phyloP scores from a whole-genome alignment of 2,888 invertebrate species.

The Standfussiana lucernea region DNA sequence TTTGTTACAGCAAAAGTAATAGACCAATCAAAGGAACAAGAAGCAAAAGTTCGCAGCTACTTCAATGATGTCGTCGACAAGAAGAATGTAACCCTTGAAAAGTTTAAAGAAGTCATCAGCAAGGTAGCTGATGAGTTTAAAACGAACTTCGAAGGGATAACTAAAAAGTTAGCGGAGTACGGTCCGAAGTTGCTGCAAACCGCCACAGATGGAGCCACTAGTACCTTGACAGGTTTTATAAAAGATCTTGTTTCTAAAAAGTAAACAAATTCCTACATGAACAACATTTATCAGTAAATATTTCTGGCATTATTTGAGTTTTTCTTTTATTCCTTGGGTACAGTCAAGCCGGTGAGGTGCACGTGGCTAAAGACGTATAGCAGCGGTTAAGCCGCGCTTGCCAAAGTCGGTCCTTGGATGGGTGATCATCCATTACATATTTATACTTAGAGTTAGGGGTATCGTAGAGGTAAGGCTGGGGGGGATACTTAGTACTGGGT shows the following conservation, averaged over 20 bases:
- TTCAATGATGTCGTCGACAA: conserved; percentile 54
- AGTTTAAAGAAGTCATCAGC: conserved; percentile 73
- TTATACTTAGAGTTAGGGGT: no score
- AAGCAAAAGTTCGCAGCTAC: conserved; percentile 35
- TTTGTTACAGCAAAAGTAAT: conserved; percentile 57
- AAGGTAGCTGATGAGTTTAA: conserved; percentile 73
- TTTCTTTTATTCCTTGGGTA: neutral
- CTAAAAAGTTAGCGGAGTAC: conserved; percentile 66
- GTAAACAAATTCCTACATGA: neutral
- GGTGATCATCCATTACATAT: neutral
- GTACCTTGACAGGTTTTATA: neutral
- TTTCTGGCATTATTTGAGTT: neutral
- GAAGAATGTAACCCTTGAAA: conserved; percentile 62
- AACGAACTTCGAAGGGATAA: conserved; percentile 68
- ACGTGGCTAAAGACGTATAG: no score
- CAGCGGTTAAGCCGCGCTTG: neutral
- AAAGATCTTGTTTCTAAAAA: conserved; percentile 16
- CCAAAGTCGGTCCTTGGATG: neutral
- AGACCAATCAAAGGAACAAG: conserved; percentile 47
- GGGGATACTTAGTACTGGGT: no score
- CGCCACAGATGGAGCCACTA: conserved; percentile 63
- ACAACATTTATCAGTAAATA: neutral
- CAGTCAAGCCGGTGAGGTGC: no score
- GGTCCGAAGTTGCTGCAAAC: conserved; percentile 70
- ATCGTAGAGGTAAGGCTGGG: no score